phyloP scores from a whole-genome alignment of 2,888 invertebrate genomes.

The Eilema depressum region DNA sequence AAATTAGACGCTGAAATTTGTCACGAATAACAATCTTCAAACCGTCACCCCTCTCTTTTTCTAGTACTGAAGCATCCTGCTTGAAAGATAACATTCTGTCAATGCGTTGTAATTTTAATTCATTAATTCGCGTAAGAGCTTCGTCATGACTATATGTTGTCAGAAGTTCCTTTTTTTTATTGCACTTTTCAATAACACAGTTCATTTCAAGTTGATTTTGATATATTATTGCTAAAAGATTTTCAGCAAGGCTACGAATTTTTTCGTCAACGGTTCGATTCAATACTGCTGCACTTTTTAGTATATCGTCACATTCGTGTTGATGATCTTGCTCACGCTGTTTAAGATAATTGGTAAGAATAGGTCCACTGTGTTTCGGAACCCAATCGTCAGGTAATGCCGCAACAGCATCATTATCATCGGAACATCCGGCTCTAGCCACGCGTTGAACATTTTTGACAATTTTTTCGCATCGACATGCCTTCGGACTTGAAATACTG shows the following conservation, averaged over 20 bases:
- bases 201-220: conserved; percentile 66
- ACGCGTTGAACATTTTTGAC: conserved; percentile 27
- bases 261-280: conserved; percentile 66
- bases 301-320: conserved; percentile 54
- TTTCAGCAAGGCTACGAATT: conserved; percentile 64
- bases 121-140: conserved; percentile 57
- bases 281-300: conserved; percentile 51
- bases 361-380: conserved; percentile 66
- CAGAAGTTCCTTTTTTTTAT: conserved; percentile 34
- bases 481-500: background rate
- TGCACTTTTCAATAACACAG: conserved; percentile 56
- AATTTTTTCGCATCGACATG: background rate
- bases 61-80: conserved; percentile 63
- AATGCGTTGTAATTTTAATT: conserved; percentile 54
- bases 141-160: conserved; percentile 49
- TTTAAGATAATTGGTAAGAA: conserved; percentile 69
- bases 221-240: conserved; percentile 62
- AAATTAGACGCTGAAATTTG: conserved; percentile 68
- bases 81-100: conserved; percentile 63
- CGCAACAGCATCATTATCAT: conserved; percentile 71
- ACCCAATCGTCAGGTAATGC: conserved; percentile 70
- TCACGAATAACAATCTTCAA: conserved; percentile 65
- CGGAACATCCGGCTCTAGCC: conserved; percentile 61
- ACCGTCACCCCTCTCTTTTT: conserved; percentile 70
- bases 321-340: conserved; percentile 64